Percentiles rank a stretch among this genome's conserved stretches.
Conservation (phyloP, 1,140 invertebrate species). For the Drosophila triauraria region DNA sequence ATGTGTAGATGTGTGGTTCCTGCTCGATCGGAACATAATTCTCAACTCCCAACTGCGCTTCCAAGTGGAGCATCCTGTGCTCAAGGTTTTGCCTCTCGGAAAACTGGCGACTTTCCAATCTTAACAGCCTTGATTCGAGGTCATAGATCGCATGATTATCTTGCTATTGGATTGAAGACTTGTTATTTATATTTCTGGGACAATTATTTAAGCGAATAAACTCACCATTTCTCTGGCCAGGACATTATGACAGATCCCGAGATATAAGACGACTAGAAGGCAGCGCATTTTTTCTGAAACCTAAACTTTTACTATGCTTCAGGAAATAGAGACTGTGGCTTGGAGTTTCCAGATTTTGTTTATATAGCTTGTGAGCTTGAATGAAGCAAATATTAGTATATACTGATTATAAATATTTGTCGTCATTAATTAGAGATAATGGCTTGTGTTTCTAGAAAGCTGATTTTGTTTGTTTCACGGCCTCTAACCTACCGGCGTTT, state of each 20-base stretch:
- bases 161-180: not conserved
- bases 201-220: not conserved
- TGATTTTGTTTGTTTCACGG: too few species aligned
- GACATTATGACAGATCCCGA: not conserved
- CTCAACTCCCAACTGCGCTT: not conserved
- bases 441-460: not conserved
- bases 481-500: too few species aligned
- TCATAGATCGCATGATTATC: not conserved
- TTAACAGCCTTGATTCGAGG: not conserved
- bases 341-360: not conserved
- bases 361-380: not conserved
- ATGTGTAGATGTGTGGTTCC: not conserved
- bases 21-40: not conserved
- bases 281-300: not conserved
- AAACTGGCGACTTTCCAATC: not conserved
- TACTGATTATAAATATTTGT: not conserved
- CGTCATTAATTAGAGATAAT: not conserved
- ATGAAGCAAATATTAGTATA: not conserved
- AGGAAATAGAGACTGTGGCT: not conserved
- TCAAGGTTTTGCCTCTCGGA: not conserved
- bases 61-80: not conserved
- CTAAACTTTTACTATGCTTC: not conserved
- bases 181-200: not conserved
- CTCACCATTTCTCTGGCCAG: constrained; percentile 1
- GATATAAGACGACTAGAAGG: not conserved